Base-by-base conservation (phyloP, 2,797 vertebrate species). In the Paratrypauchen microcephalus region DNA sequence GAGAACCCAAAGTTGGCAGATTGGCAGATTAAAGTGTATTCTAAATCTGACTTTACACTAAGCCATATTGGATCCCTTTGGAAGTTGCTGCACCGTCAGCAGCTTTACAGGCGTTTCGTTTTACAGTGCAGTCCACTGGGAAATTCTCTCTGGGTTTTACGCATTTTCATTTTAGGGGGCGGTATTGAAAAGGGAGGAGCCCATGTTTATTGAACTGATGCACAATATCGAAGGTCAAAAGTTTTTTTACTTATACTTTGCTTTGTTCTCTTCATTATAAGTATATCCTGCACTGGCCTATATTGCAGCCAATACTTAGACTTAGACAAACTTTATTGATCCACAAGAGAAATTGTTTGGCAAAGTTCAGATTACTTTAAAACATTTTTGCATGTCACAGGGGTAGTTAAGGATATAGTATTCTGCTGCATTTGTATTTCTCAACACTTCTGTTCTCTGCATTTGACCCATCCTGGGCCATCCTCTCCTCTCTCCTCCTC, bases 1-100 rank as follows among this genome's bases (percentile, higher is more conserved):
- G 57, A 59, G 16, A 59, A 11, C 26, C 15, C 57, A 59, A 59
- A 30, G 26, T 4, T 58, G 56, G 26, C 57, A 56, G 21, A 23
- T 4, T 57, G 55, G 55, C 55, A 60, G 26, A 59, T 36, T 18
- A 60, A 60, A 30, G 58, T 36, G 16, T 60, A n/a, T n/a, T 60
- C 16, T 36, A 60, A 60, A 36, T 36, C 8, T 61, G 59, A 61
- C 36, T 41, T 23, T 39, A 61, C 19, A 61, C 32, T 21, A 41
- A 61, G 32, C 32, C 36, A 23, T 23, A 41, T 41, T 36, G 4
- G 7, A 61, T 61, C 30, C 39, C n/a, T 61, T 41, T 39, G 59
- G 30, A 61, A n/a, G 58, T 36, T 36, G 58, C 58, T 36, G 28
- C 58, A 8, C 18, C 11, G 30, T 60, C 58, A 60, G 58, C 58